These are phyloP conservation scores for Leucophenga varia DNA, from an alignment of 1,140 invertebrate species.

Conservation along the genomic window DNA sequence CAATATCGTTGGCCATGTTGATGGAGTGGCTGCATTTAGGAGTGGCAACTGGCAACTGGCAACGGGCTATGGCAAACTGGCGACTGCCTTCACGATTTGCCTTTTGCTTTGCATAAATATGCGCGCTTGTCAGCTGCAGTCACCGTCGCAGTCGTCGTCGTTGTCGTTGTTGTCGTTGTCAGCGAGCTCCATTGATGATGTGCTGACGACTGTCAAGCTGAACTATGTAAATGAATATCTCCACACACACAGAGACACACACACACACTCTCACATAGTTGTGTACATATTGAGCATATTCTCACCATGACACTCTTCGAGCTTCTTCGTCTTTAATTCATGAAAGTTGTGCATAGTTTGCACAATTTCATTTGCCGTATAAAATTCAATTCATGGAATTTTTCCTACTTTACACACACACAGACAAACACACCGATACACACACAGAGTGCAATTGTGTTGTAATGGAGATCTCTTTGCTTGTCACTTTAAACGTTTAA, in stretches of 20 bases:
- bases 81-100: slow-evolving; percentile 40
- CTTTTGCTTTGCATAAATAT: slow-evolving; percentile 51
- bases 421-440: background rate
- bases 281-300: slow-evolving; percentile 16
- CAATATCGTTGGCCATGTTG: slow-evolving; percentile 26
- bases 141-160: slow-evolving; percentile 21
- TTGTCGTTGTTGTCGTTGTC: slow-evolving; percentile 22
- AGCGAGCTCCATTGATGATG: slow-evolving; percentile 19
- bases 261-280: background rate
- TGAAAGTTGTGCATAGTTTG: slow-evolving; percentile 37
- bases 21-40: slow-evolving; percentile 13
- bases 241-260: background rate
- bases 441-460: slow-evolving; percentile 11
- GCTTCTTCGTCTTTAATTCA: slow-evolving; percentile 35
- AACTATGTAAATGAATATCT: slow-evolving; percentile 40
- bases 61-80: slow-evolving; percentile 32
- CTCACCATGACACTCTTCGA: slow-evolving; percentile 24
- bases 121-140: slow-evolving; percentile 36
- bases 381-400: slow-evolving; percentile 46
- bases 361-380: slow-evolving; percentile 28
- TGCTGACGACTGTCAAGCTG: slow-evolving; percentile 17
- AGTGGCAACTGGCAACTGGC: slow-evolving; percentile 22
- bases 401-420: slow-evolving; percentile 19
- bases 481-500: slow-evolving; percentile 47
- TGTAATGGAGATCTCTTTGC: slow-evolving; percentile 26